Evolutionary conservation across 2,888 invertebrate genomes (phyloP).

Genomic region (Cenopis cana): DNA sequence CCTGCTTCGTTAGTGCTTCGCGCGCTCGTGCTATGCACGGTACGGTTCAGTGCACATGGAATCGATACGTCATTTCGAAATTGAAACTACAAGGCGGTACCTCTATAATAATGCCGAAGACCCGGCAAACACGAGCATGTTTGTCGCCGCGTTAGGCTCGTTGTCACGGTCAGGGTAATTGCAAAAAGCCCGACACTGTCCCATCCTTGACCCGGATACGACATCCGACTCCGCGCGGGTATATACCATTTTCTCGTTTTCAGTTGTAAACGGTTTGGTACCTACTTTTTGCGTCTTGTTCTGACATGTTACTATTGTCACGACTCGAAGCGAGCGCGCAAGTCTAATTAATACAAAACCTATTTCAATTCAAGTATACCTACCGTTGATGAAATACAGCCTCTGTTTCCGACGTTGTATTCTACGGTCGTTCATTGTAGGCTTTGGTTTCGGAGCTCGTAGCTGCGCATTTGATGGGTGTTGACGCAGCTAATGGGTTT

Average conservation of each 20-base stretch:
- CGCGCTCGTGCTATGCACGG: too few relatives aligned
- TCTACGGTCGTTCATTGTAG: slow-evolving; percentile 20
- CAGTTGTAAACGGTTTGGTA: not conserved
- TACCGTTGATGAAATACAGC: not conserved
- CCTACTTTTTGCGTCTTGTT: not conserved
- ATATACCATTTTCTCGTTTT: not conserved
- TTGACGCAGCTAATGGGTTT: slow-evolving; percentile 9
- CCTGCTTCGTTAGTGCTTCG: too few relatives aligned
- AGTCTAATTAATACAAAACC: not conserved
- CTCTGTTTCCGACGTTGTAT: not conserved
- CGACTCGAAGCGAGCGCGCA: not conserved
- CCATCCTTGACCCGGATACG: slow-evolving; percentile 54
- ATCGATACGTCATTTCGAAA: too few relatives aligned
- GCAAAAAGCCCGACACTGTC: slow-evolving; percentile 48
- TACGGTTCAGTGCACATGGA: too few relatives aligned
- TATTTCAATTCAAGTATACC: not conserved
- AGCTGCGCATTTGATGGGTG: slow-evolving; percentile 16
- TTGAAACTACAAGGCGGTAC: too few relatives aligned
- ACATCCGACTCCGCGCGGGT: not conserved
- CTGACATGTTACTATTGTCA: not conserved
- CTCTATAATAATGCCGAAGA: not conserved
- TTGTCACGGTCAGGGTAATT: slow-evolving; percentile 57
- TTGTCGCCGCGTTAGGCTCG: slow-evolving; percentile 2
- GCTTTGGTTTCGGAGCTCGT: slow-evolving; percentile 19
- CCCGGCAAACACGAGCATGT: slow-evolving; percentile 9